Conservation (phyloP, 2,888 invertebrate species). For the Calameuta idolon region DNA sequence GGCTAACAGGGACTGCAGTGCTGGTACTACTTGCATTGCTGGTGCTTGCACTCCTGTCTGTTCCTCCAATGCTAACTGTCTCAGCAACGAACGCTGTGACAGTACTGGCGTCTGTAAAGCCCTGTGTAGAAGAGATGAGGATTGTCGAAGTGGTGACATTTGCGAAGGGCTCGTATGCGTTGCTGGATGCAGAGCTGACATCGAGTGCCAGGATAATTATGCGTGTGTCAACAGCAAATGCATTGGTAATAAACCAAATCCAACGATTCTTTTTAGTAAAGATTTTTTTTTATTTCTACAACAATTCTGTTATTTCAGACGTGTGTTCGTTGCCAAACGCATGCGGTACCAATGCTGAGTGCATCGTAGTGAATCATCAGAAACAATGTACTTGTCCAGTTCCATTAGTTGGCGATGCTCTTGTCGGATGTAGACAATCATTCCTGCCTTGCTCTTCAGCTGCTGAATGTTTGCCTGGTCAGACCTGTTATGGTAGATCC, state of each 20-base stretch:
- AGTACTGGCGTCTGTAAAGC: constrained; percentile 83
- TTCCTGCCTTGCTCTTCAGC: constrained; percentile 74
- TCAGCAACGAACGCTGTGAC: constrained; percentile 85
- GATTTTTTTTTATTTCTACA: constrained; percentile 6
- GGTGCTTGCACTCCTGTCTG: constrained; percentile 83
- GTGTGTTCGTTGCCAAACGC: constrained; percentile 82
- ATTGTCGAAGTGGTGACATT: constrained; percentile 88
- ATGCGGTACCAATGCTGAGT: constrained; percentile 87
- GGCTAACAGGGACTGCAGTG: constrained; percentile 81
- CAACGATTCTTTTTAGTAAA: background rate
- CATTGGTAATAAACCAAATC: constrained; percentile 61
- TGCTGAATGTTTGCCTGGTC: constrained; percentile 77
- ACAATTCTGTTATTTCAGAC: constrained; percentile 62
- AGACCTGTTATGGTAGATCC: constrained; percentile 81
- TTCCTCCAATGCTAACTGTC: constrained; percentile 79
- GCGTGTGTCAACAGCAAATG: constrained; percentile 87
- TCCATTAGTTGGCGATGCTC: constrained; percentile 80
- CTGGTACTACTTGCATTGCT: constrained; percentile 80
- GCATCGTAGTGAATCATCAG: constrained; percentile 77
- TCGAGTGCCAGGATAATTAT: constrained; percentile 78
- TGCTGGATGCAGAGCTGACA: constrained; percentile 84
- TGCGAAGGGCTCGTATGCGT: constrained; percentile 85
- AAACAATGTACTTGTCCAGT: constrained; percentile 81
- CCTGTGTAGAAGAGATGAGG: constrained; percentile 85
- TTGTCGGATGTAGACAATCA: constrained; percentile 78